Evolutionary conservation across 1,140 invertebrate species (phyloP).

Genomic region (Bombus confusus): DNA sequence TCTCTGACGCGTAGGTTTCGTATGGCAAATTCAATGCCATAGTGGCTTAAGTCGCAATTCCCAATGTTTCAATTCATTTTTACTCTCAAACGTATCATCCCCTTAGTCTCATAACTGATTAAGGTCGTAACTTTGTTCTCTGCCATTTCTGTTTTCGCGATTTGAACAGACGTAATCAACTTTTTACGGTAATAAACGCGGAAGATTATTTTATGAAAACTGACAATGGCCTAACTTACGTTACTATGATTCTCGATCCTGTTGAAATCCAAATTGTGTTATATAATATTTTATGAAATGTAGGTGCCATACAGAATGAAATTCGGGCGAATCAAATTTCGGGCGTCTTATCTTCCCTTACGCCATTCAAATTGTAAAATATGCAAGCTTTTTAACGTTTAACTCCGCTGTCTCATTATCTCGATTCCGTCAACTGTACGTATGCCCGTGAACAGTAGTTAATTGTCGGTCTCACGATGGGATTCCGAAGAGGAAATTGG

Average conservation of each 20-base stretch:
- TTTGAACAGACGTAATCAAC: too few species aligned
- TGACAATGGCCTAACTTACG: too few species aligned
- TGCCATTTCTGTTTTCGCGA: too few species aligned
- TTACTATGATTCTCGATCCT: neutral
- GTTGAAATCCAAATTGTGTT: neutral
- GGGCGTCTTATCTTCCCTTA: neutral
- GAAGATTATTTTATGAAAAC: too few species aligned
- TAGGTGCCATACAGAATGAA: neutral
- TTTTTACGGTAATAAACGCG: too few species aligned
- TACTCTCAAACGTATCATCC: neutral
- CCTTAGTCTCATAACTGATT: too few species aligned
- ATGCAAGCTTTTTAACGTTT: neutral
- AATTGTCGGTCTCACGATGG: slow-evolving; percentile 4
- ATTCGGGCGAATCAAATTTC: neutral
- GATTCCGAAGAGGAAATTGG: neutral
- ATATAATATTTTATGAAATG: neutral
- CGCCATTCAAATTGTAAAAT: too few species aligned
- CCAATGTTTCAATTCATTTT: neutral
- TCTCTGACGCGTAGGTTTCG: too few species aligned
- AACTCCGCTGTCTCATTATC: neutral
- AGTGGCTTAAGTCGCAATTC: too few species aligned
- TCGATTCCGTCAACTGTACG: neutral
- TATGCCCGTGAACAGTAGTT: neutral
- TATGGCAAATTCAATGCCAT: too few species aligned
- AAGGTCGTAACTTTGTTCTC: too few species aligned